Percentiles rank a stretch among this genome's conserved stretches.
These are phyloP conservation scores for Pterois miles DNA, from an alignment of 2,797 vertebrate species.

Conservation along the genomic window DNA sequence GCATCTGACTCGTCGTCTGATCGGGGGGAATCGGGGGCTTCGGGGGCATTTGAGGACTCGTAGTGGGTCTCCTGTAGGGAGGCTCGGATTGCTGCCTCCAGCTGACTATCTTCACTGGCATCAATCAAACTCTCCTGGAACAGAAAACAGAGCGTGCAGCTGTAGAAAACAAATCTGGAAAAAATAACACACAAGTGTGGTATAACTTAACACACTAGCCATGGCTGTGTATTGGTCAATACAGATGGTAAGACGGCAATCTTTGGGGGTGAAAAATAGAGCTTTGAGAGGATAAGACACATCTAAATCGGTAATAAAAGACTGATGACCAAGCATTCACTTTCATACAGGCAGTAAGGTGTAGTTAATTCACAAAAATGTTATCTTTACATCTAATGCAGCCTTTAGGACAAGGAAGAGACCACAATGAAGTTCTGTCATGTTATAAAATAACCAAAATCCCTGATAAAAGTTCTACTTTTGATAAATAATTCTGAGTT, in stretches of 20 bases:
- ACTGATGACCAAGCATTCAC: background rate
- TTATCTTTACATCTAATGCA: background rate
- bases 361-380: background rate
- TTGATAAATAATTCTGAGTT: background rate
- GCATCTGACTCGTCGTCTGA: conserved; percentile 92
- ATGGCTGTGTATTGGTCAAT: background rate
- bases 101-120: conserved; percentile 98
- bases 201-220: background rate
- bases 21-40: conserved; percentile 86
- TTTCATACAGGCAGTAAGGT: background rate
- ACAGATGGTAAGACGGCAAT: background rate
- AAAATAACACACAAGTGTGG: background rate
- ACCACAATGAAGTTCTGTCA: background rate
- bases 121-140: conserved; percentile 97
- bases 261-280: background rate
- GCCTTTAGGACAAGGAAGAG: background rate
- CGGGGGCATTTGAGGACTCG: conserved; percentile 90
- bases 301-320: background rate
- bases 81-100: conserved; percentile 97
- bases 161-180: conserved; percentile 30
- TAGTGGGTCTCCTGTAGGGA: conserved; percentile 98
- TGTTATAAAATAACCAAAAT: background rate
- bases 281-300: background rate
- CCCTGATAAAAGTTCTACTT: background rate
- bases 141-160: conserved; percentile 43